phyloP scores from a whole-genome alignment of 2,797 vertebrate species.

The Gastrophryne carolinensis region DNA sequence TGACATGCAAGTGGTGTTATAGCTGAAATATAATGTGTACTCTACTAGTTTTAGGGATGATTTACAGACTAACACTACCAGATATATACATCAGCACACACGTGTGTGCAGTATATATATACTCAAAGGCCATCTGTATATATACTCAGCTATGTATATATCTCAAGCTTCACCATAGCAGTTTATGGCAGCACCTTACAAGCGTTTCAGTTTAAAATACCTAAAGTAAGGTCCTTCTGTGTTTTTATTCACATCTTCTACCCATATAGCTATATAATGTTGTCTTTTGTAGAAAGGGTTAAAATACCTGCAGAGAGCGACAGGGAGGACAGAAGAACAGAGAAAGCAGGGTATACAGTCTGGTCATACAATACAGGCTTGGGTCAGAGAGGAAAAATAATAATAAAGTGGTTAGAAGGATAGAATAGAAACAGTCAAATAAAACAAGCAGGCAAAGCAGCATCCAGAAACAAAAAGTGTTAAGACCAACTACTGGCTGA shows the following conservation, averaged over 20 bases:
- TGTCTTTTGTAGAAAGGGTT: conserved; percentile 98
- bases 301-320: conserved; percentile 98
- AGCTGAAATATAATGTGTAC: too few relatives aligned
- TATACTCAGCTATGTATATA: conserved; percentile 36
- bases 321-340: conserved; percentile 76
- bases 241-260: conserved; percentile 99
- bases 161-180: conserved; percentile 61
- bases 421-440: neutral
- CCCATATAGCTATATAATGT: conserved; percentile 99
- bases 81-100: conserved; percentile 15
- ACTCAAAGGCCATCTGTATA: neutral
- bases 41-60: conserved; percentile 27
- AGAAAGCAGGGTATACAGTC: conserved; percentile 83
- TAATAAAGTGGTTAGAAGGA: neutral
- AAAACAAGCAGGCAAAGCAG: neutral
- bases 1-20: too few relatives aligned
- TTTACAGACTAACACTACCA: conserved; percentile 9
- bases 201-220: conserved; percentile 86
- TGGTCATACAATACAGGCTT: conserved; percentile 87
- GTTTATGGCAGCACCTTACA: conserved; percentile 66
- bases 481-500: neutral
- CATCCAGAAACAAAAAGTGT: neutral
- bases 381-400: conserved; percentile 70
- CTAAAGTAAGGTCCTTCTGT: conserved; percentile 97
- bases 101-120: neutral